Evolutionary conservation across 1,140 invertebrate species (phyloP).

Genomic region (Drosophila sulfurigaster): DNA sequence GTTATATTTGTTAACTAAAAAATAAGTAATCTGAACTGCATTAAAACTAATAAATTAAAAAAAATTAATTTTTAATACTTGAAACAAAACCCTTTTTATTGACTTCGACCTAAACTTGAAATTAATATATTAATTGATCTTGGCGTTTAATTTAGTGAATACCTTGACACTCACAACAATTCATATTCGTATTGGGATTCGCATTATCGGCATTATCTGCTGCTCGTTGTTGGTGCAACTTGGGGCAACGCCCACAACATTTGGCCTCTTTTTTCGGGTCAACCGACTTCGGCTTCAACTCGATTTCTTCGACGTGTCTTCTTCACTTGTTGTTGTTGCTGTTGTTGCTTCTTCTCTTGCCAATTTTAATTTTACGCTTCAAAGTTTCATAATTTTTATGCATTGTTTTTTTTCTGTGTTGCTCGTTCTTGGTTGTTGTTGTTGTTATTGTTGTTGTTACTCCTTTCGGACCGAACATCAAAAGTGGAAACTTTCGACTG

Average conservation of each 20-base stretch:
- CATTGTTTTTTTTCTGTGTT: slow-evolving; percentile 45
- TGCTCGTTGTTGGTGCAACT: slow-evolving; percentile 54
- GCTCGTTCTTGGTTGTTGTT: slow-evolving; percentile 9
- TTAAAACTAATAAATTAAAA: too few species aligned
- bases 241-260: slow-evolving; percentile 56
- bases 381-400: slow-evolving; percentile 73
- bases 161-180: background rate
- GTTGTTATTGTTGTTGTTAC: slow-evolving; percentile 47
- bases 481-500: slow-evolving; percentile 55
- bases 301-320: slow-evolving; percentile 27
- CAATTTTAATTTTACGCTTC: slow-evolving; percentile 78
- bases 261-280: slow-evolving; percentile 54
- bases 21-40: too few species aligned
- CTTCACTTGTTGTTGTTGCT: slow-evolving; percentile 48
- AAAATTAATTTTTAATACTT: too few species aligned
- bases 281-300: slow-evolving; percentile 19
- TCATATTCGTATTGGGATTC: background rate
- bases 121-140: background rate
- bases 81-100: too few species aligned
- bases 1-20: too few species aligned
- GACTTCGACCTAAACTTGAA: background rate
- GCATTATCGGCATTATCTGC: slow-evolving; percentile 17
- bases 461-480: slow-evolving; percentile 61
- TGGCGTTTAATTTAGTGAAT: background rate
- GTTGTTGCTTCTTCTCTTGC: slow-evolving; percentile 15